Conservation (phyloP, 2,113 vertebrate genomes). For the Eclectus roratus region DNA sequence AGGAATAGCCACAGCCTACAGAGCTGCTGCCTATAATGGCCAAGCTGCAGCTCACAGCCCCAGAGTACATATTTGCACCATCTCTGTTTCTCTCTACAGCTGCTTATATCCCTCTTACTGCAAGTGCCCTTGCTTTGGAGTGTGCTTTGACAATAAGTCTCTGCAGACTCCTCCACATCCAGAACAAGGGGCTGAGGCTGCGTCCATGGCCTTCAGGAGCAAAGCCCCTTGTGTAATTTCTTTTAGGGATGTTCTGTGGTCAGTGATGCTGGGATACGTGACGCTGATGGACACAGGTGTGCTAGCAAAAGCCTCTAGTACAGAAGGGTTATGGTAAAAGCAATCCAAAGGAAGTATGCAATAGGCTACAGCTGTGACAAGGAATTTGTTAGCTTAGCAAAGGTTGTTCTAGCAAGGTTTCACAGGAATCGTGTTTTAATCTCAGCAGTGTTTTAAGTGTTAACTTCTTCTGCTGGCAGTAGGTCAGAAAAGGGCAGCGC, state of each 20-base stretch:
- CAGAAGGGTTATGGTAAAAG: not conserved
- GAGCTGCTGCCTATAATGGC: not conserved
- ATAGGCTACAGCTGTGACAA: not conserved
- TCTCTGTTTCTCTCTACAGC: not conserved
- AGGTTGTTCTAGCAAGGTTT: not conserved
- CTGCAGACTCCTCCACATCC: not conserved
- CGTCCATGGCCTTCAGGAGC: not conserved
- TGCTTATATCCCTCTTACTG: not conserved
- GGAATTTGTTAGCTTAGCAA: not conserved
- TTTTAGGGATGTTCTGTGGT: not conserved
- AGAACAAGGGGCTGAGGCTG: not conserved
- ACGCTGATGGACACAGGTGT: not conserved
- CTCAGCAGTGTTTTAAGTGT: not conserved
- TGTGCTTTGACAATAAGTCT: not conserved
- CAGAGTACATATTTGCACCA: not conserved
- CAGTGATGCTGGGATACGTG: not conserved
- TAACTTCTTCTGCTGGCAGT: not conserved
- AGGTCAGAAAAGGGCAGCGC: not conserved
- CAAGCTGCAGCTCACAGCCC: not conserved
- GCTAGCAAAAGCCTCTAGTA: not conserved
- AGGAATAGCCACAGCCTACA: not conserved
- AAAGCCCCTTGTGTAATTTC: not conserved
- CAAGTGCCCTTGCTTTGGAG: not conserved
- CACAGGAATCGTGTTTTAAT: not conserved
- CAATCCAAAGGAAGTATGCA: not conserved